Evolutionary conservation across 2,113 vertebrate genomes (phyloP).

Genomic region (Heteronetta atricapilla): DNA sequence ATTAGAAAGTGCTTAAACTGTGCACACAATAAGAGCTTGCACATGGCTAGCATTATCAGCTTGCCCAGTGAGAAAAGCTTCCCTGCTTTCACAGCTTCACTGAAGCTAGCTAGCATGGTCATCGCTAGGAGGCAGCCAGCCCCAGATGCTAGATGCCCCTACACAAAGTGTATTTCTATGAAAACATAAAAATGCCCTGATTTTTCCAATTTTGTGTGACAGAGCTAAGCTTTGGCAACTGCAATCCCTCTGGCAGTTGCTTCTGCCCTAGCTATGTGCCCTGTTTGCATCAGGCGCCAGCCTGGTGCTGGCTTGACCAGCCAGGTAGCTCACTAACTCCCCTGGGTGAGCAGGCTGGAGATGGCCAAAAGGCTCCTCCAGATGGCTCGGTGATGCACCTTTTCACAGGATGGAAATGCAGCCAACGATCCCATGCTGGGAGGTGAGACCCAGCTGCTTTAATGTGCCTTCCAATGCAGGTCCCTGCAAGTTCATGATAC

Average conservation of each 20-base stretch:
- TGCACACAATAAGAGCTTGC: neutral
- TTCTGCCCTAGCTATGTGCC: rapidly evolving
- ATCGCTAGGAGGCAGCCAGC: neutral
- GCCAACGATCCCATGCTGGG: neutral
- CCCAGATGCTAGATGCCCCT: neutral
- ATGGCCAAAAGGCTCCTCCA: neutral
- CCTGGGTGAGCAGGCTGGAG: neutral
- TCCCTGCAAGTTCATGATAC: neutral
- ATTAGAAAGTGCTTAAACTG: neutral
- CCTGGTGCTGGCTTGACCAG: neutral
- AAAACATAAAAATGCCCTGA: neutral
- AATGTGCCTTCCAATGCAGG: neutral
- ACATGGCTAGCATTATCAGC: neutral
- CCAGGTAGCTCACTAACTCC: rapidly evolving
- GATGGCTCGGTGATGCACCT: neutral
- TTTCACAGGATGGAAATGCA: neutral
- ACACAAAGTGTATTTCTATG: neutral
- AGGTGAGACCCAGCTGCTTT: neutral
- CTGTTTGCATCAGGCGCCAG: neutral
- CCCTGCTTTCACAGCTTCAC: neutral
- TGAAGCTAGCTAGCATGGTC: neutral
- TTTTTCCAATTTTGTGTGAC: neutral
- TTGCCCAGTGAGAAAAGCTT: neutral
- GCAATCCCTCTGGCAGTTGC: neutral
- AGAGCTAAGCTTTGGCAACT: neutral